Percentiles rank a stretch among this genome's conserved stretches.
Evolutionary conservation across 2,797 vertebrate species (phyloP).

Genomic region (Pangasius djambal): DNA sequence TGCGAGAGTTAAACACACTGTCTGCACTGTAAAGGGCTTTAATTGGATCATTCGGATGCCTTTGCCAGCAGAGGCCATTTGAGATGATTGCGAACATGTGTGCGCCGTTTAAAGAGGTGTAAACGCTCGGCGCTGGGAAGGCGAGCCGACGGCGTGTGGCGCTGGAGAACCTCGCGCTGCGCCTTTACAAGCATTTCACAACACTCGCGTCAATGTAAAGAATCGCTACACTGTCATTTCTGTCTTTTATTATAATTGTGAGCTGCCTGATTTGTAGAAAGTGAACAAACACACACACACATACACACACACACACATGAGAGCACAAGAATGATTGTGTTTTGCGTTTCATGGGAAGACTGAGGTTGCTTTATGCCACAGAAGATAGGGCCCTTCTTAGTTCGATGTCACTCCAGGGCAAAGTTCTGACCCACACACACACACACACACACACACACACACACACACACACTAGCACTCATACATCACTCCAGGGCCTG

Average conservation of each 20-base stretch:
- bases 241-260: neutral
- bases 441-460: slow-evolving; percentile 55
- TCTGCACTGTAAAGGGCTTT: slow-evolving; percentile 63
- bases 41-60: slow-evolving; percentile 77
- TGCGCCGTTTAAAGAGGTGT: slow-evolving; percentile 64
- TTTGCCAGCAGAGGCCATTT: slow-evolving; percentile 68
- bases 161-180: slow-evolving; percentile 3
- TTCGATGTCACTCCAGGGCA: slow-evolving; percentile 49
- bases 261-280: neutral
- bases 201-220: neutral
- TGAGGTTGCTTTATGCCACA: slow-evolving; percentile 32
- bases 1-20: slow-evolving; percentile 34
- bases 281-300: slow-evolving; percentile 17
- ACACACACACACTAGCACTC: slow-evolving; percentile 67
- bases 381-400: slow-evolving; percentile 56
- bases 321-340: slow-evolving; percentile 1
- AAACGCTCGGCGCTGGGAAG: slow-evolving; percentile 29
- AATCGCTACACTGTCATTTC: neutral
- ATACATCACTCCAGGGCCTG: slow-evolving; percentile 69
- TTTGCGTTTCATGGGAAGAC: slow-evolving; percentile 21
- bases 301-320: slow-evolving; percentile 12
- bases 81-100: slow-evolving; percentile 74
- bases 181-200: neutral
- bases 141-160: slow-evolving; percentile 20
- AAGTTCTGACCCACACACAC: slow-evolving; percentile 64